Conservation (phyloP, 2,797 vertebrate genomes). For the Malacoraja senta region DNA sequence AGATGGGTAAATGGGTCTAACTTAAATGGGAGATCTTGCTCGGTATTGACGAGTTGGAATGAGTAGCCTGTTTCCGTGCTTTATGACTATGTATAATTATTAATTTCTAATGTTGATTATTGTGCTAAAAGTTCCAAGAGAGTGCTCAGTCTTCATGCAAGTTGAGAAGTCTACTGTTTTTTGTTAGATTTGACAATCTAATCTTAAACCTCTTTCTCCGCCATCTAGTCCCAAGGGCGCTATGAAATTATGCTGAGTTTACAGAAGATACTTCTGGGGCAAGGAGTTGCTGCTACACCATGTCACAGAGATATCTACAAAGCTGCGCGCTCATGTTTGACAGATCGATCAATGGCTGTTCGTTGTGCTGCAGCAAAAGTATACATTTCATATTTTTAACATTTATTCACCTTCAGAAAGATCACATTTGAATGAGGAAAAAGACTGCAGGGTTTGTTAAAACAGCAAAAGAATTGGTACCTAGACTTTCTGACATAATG, state of each 20-base stretch:
- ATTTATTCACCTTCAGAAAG: slow-evolving; percentile 28
- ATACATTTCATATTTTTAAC: slow-evolving; percentile 42
- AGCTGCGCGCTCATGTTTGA: slow-evolving; percentile 72
- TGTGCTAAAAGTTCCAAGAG: background rate
- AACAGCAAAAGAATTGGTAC: background rate
- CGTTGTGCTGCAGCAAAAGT: slow-evolving; percentile 86
- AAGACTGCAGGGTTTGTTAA: background rate
- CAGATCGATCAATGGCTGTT: slow-evolving; percentile 84
- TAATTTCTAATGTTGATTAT: background rate
- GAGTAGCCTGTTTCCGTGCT: too few relatives aligned
- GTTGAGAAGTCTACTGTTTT: background rate
- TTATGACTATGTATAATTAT: too few relatives aligned
- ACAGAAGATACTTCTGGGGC: slow-evolving; percentile 74
- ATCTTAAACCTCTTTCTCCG: background rate
- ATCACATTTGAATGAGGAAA: background rate
- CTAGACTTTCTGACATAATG: background rate
- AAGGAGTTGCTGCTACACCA: slow-evolving; percentile 65
- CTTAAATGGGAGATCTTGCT: too few relatives aligned
- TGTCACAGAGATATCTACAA: slow-evolving; percentile 89
- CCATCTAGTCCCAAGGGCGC: slow-evolving; percentile 81
- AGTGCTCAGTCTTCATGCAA: background rate
- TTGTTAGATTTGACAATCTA: background rate
- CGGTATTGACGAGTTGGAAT: too few relatives aligned
- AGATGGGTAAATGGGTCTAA: too few relatives aligned
- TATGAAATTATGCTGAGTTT: slow-evolving; percentile 84